Conservation (phyloP, 2,113 vertebrate species). For the Eleginops maclovinus region DNA sequence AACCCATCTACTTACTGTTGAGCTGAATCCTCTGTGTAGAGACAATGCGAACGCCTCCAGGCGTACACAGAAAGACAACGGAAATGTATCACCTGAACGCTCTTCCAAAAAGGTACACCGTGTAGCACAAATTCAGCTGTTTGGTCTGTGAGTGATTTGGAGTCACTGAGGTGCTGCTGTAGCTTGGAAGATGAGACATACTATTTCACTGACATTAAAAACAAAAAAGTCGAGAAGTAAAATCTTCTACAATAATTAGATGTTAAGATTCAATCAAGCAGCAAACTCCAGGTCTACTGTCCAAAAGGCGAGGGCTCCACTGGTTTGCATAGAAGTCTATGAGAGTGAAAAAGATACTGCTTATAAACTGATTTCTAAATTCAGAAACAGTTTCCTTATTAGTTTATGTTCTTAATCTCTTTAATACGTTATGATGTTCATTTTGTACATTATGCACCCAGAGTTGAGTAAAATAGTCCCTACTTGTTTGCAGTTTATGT, state of each 20-base stretch:
- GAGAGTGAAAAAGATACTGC: too few species aligned
- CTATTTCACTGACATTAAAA: background rate
- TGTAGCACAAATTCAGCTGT: background rate
- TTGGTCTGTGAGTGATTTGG: background rate
- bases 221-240: background rate
- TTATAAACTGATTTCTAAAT: too few species aligned
- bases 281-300: too few species aligned
- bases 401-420: too few species aligned
- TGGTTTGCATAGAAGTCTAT: too few species aligned
- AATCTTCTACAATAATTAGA: background rate
- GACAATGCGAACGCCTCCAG: background rate
- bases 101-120: background rate
- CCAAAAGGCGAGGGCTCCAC: too few species aligned
- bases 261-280: too few species aligned
- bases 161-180: background rate
- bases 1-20: slow-evolving; percentile 41
- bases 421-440: too few species aligned
- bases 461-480: too few species aligned
- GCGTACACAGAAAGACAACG: slow-evolving; percentile 1
- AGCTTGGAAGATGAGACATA: background rate
- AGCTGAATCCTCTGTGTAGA: slow-evolving; percentile 22
- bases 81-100: background rate
- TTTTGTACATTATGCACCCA: too few species aligned
- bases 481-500: too few species aligned
- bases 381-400: too few species aligned